Base-by-base conservation (phyloP, 1,140 invertebrate genomes). In the Conopomorpha cramerella region DNA sequence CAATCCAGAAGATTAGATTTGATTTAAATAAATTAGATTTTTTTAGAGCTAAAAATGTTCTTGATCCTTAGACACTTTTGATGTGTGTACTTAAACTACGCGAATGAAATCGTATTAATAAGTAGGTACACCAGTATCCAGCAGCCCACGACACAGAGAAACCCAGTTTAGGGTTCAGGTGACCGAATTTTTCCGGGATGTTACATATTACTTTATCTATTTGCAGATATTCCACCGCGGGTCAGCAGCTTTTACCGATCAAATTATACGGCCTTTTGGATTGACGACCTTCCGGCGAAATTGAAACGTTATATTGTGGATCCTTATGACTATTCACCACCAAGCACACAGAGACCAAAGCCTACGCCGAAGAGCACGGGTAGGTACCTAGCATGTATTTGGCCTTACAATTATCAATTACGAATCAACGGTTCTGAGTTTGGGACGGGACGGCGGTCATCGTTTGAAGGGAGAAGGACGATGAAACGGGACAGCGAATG, bases 231-330 rank as follows among this genome's bases (percentile, higher is more conserved):
- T 41, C 87, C 87, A 12, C 86, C 86, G 0, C 74, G 77, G 10
- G 73, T 83, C 31, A 80, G 82, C 35, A 80, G 78, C 32, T 79
- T 81, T 16, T 91, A 90, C 55, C 66, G 87, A 26, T 62, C 79
- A 2, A 73, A 81, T 26, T 82, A 86, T 49, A 86, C 88, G 55
- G 78, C 80, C 15, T 91, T 86, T 51, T 91, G 89, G 89, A 89
- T 88, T 46, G 81, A 88, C 25, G 70, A 77, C 11, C 60, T 91
- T 18, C 87, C 87, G 0, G 77, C 82, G 57, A 66, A 82, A 66
- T 50, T 82, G 62, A 77, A 81, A 26, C 52, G 55, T 38, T 68
- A 46, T 41, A 41, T 67, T 0, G 36, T 64, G 1, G 67, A 72
- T 32, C 71, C 67, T 1, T 13, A 71, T 29, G 60, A 66, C 19